A percentile compares a stretch with the other conserved stretches of the same genome.
Conservation (phyloP, 2,797 vertebrate genomes). For the Amblyraja radiata region DNA sequence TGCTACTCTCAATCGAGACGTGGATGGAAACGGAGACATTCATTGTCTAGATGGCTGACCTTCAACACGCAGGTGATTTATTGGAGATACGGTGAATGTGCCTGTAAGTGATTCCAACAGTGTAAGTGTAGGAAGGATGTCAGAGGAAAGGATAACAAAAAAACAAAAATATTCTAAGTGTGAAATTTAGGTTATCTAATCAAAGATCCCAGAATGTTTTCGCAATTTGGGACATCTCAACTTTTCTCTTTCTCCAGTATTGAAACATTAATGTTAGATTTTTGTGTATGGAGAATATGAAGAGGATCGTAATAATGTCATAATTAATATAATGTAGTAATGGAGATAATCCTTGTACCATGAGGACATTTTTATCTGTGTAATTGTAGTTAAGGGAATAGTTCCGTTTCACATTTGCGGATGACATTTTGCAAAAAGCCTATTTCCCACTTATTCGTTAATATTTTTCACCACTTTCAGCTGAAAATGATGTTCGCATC, state of each 20-base stretch:
- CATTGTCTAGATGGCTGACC: neutral
- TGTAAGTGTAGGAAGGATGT: neutral
- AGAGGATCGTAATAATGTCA: neutral
- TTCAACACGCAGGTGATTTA: neutral
- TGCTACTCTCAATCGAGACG: conserved; percentile 1
- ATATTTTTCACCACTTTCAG: neutral
- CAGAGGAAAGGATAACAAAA: neutral
- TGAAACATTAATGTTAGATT: neutral
- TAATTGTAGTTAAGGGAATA: neutral
- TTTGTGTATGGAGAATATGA: neutral
- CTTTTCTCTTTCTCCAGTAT: neutral
- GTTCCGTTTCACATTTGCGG: neutral
- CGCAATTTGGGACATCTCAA: neutral
- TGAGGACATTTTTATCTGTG: neutral
- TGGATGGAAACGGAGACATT: neutral
- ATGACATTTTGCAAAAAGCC: neutral
- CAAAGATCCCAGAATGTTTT: neutral
- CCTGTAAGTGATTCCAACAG: neutral
- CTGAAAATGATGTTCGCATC: neutral
- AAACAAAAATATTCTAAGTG: neutral
- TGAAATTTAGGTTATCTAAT: neutral
- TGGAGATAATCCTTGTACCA: neutral
- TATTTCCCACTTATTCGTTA: neutral
- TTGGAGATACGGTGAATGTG: neutral
- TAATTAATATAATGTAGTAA: conserved; percentile 5